Percentiles rank a stretch among this genome's conserved stretches.
Evolutionary conservation across 2,888 invertebrate species (phyloP).

Genomic region (Cepaea hortensis): DNA sequence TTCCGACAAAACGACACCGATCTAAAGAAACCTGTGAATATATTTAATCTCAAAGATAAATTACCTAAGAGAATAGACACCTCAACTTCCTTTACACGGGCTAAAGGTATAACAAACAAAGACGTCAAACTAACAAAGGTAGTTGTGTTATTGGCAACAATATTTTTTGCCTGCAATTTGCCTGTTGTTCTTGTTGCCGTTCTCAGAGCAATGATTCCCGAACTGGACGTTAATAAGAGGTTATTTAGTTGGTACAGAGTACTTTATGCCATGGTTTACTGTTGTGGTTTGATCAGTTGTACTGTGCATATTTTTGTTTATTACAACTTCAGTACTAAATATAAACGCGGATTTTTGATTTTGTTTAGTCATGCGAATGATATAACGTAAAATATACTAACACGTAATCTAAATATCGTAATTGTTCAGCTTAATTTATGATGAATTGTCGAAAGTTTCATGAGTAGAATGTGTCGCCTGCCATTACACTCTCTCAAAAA

Average conservation of each 20-base stretch:
- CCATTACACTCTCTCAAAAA: no score
- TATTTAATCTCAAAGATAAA: neutral
- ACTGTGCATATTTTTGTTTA: slow-evolving; percentile 3
- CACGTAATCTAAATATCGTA: no score
- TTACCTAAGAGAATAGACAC: no score
- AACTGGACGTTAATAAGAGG: neutral
- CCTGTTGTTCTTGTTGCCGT: neutral
- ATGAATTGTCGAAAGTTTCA: no score
- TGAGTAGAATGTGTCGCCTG: no score
- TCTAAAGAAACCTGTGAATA: no score
- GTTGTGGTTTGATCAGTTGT: neutral
- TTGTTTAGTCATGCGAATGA: no score
- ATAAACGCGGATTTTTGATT: neutral
- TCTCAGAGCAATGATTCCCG: neutral
- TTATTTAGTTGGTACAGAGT: neutral
- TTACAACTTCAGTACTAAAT: neutral
- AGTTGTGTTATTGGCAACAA: neutral
- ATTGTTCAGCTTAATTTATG: no score
- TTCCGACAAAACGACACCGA: neutral
- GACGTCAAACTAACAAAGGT: slow-evolving; percentile 9
- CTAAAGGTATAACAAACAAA: neutral
- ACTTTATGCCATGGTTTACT: neutral
- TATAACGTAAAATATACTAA: no score
- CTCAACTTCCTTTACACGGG: no score
- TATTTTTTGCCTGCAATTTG: neutral